Conservation (phyloP, 1,140 invertebrate species). For the Aphis gossypii region DNA sequence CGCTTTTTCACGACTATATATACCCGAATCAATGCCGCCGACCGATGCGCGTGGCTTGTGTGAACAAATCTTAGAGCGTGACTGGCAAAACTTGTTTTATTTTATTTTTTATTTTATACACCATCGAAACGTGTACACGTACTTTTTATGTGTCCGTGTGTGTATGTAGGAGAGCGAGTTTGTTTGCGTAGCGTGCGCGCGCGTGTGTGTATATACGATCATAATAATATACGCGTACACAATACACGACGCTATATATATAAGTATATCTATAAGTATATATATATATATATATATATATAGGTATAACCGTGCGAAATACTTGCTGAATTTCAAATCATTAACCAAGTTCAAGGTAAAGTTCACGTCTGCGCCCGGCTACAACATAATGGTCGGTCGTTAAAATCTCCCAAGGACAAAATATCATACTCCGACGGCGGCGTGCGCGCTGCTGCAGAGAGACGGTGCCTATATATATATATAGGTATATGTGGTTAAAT, state of each 20-base stretch:
- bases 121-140: slow-evolving; percentile 12
- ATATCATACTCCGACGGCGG: not conserved
- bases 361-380: slow-evolving; percentile 41
- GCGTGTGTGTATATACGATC: slow-evolving; percentile 20
- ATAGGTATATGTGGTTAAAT: not conserved
- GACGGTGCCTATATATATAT: not conserved
- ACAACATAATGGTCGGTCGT: slow-evolving; percentile 52
- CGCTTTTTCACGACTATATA: not conserved
- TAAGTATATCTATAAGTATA: not conserved
- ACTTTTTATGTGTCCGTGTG: not conserved
- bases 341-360: slow-evolving; percentile 57
- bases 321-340: slow-evolving; percentile 45
- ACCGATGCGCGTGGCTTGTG: slow-evolving; percentile 16
- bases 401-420: slow-evolving; percentile 57
- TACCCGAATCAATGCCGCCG: not conserved
- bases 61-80: slow-evolving; percentile 31
- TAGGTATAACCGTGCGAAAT: slow-evolving; percentile 46
- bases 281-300: not conserved
- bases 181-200: not conserved
- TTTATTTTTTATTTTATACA: slow-evolving; percentile 4
- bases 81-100: slow-evolving; percentile 50
- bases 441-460: not conserved
- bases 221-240: slow-evolving; percentile 30
- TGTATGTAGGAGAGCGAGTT: not conserved
- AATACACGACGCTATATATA: slow-evolving; percentile 4